Conservation (phyloP, 2,797 vertebrate species). For the Iguana delicatissima region DNA sequence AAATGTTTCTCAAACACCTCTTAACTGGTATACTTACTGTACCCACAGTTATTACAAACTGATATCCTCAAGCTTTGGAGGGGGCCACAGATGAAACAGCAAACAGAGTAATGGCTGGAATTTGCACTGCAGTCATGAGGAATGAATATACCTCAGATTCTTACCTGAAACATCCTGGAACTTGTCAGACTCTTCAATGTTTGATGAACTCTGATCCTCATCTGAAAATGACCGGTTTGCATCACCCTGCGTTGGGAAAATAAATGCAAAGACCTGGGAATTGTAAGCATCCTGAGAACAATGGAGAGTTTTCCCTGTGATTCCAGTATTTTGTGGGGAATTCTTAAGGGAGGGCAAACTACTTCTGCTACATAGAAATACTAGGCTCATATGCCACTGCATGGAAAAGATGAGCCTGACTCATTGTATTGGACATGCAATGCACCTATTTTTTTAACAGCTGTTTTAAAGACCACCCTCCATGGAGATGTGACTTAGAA, state of each 20-base stretch:
- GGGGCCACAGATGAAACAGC: neutral
- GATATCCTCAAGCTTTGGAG: neutral
- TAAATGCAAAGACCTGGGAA: constrained; percentile 43
- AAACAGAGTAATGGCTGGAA: neutral
- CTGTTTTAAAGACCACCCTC: neutral
- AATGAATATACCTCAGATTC: neutral
- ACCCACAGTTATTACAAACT: no score
- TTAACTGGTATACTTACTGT: neutral
- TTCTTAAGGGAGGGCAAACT: neutral
- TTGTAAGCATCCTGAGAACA: constrained; percentile 32
- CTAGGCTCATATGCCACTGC: neutral
- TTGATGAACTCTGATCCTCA: constrained; percentile 94
- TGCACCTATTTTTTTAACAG: neutral
- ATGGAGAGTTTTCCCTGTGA: neutral
- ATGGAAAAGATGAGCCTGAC: neutral
- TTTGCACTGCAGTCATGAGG: neutral
- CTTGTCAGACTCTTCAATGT: constrained; percentile 92
- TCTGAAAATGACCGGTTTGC: constrained; percentile 97
- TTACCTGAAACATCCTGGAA: constrained; percentile 90
- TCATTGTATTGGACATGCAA: neutral
- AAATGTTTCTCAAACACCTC: neutral
- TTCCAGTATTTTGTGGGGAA: constrained; percentile 38
- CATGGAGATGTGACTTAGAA: neutral
- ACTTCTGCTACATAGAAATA: neutral
- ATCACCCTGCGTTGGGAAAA: constrained; percentile 86